Evolutionary conservation across 2,113 vertebrate genomes (phyloP).

Genomic region (Pelvicachromis taeniatus): DNA sequence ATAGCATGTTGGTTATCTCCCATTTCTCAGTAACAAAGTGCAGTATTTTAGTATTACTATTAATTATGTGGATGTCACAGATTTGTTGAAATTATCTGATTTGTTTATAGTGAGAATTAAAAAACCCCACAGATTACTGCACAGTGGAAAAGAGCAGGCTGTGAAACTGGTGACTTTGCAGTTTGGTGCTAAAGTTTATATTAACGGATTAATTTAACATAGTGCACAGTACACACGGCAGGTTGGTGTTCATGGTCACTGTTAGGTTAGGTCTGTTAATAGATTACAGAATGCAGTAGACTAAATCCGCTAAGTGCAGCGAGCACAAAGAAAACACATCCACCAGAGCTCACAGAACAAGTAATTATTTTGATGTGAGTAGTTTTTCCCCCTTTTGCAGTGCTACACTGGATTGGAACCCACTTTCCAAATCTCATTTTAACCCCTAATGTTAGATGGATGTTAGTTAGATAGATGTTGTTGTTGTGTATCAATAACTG

Average conservation of each 20-base stretch:
- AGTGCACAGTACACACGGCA: too few relatives aligned
- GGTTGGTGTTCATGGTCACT: neutral
- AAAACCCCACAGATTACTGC: too few relatives aligned
- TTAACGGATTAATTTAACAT: neutral
- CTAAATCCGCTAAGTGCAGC: neutral
- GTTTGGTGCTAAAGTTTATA: neutral
- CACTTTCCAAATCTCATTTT: neutral
- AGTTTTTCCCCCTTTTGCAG: neutral
- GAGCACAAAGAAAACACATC: neutral
- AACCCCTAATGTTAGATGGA: neutral
- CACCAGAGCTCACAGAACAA: neutral
- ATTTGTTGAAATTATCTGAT: too few relatives aligned
- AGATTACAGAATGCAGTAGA: neutral
- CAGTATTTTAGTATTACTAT: too few relatives aligned
- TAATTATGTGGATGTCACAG: too few relatives aligned
- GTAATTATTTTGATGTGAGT: neutral
- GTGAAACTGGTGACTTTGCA: neutral
- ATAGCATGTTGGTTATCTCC: too few relatives aligned
- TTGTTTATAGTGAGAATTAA: too few relatives aligned
- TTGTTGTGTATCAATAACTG: neutral
- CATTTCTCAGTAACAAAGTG: too few relatives aligned
- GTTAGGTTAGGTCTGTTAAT: neutral
- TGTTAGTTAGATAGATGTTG: neutral
- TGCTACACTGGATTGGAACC: neutral
- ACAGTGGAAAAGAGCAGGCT: too few relatives aligned